Evolutionary conservation across 2,113 vertebrate genomes (phyloP), one percentile per base, ranked within the genome.

Genomic region (Smithornis capensis): DNA sequence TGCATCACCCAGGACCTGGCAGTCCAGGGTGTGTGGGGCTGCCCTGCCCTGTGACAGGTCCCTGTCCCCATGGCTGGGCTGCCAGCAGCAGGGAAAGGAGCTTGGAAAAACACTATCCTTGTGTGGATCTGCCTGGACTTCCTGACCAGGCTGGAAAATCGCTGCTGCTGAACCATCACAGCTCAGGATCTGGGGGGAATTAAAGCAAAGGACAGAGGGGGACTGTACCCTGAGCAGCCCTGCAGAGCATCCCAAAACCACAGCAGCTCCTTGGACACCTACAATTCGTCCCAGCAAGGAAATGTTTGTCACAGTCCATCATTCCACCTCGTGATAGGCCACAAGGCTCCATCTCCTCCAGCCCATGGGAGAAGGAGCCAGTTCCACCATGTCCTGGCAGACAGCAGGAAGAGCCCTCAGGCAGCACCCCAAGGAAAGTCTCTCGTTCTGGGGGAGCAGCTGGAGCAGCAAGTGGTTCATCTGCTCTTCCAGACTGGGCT

Each of bases 261-360:
- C 27, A 70, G 69, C 53, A 64, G 78, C 62, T n/a, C 75, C 57
- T 40, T 0, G 0, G 49, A 29, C 40, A 9, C 53, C 60, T 52
- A 63, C 55, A 71, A 52, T 23, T 67, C 83, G 44, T 6, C 52
- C 33, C 22, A 42, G 67, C 23, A 21, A 52, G 16, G 42, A 53
- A 31, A 27, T 0, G 3, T 13, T 27, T 50, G 47, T 35, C 45
- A 1, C 0, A 19, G 10, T 7, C 47, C 70, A 21, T 19, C 38
- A 44, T 19, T 42, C 29, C 59, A 27, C 24, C 33, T 15, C 1
- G 0, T 4, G 0, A 71, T 38, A 0, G 0, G 62, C 55, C 0
- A 0, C 5, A 0, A 15, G 4, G 31, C 27, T 84, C 60, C 19
- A 14, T 3, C 14, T 13, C 45, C 50, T 57, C 7, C 0, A 18